Base-by-base conservation (phyloP, 2,797 vertebrate genomes). In the Hemitrygon akajei region DNA sequence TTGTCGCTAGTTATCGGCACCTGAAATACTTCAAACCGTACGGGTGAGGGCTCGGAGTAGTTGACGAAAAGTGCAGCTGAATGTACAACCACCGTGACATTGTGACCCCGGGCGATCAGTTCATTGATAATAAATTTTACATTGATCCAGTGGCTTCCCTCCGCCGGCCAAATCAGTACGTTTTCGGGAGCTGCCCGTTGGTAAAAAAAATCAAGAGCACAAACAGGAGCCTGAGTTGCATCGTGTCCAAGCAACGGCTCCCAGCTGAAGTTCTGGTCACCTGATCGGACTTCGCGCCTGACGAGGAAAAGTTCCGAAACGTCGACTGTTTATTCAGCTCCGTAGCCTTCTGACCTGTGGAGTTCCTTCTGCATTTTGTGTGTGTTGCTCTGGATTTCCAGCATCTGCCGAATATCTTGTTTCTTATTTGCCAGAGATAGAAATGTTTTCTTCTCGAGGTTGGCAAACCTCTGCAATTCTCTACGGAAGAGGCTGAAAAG, bases 141-240 rank as follows among this genome's bases (percentile, higher is more conserved):
- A 82, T 98, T 98, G 94, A 98, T 95, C 98, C 98, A 98, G 94
- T 98, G 97, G 94, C 98, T 98, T 93, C 95, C 97, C 80, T 98
- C 97, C 0, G 96, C 95, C 95, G 97, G 97, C 98, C 98, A 98
- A 94, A 98, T 96, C 95, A 98, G 93, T 93, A 98, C 95, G 0
- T 97, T 98, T 10, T 95, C 97, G 34, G 96, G 10, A 22, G 63
- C n/a, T n/a, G 30, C 60, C 0, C 30, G n/a, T 86, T 91, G 87
- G 20, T 22, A 60, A 69, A 91, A 69, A 58, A 69, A 30, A n/a
- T n/a, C 30, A 66, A 37, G 30, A 66, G 12, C 16, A 58, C 4
- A 89, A 89, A 89, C 60, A 89, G 30, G 34, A 9, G n/a, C 4
- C 30, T 14, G 27, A 89, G 58, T 58, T 89, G 58, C 86, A 89